A percentile compares a stretch with the other conserved stretches of the same genome.
These are phyloP conservation scores for Lycaena phlaeas DNA, from an alignment of 2,888 invertebrate genomes.

Conservation along the genomic window DNA sequence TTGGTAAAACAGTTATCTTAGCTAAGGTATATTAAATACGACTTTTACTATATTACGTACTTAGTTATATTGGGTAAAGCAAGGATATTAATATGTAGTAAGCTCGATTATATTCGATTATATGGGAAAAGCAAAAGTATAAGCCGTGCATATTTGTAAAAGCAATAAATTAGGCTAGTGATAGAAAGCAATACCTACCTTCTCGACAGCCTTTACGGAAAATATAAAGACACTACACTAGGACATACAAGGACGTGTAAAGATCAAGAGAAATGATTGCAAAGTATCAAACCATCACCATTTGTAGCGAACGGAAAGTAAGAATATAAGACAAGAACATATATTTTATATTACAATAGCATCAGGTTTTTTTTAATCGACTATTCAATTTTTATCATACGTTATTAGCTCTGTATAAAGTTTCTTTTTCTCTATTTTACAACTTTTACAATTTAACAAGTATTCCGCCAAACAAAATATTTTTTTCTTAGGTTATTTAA, in stretches of 20 bases:
- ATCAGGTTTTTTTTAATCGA: neutral
- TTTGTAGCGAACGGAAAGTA: slow-evolving; percentile 34
- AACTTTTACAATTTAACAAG: too few relatives aligned
- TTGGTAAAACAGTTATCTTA: too few relatives aligned
- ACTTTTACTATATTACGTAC: neutral
- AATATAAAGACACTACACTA: slow-evolving; percentile 14
- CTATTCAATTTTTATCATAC: too few relatives aligned
- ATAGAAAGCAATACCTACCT: slow-evolving; percentile 51
- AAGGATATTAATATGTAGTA: slow-evolving; percentile 1
- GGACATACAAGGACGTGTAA: slow-evolving; percentile 25
- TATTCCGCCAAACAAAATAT: too few relatives aligned
- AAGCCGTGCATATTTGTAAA: slow-evolving; percentile 31
- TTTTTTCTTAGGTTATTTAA: too few relatives aligned
- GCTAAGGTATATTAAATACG: neutral
- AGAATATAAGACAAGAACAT: neutral
- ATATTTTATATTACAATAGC: neutral
- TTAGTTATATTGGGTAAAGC: neutral
- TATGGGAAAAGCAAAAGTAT: slow-evolving; percentile 14
- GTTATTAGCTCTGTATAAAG: too few relatives aligned
- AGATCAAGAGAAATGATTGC: slow-evolving; percentile 31
- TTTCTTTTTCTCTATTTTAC: too few relatives aligned
- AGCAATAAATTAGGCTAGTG: slow-evolving; percentile 32
- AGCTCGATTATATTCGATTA: slow-evolving; percentile 2
- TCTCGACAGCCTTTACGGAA: slow-evolving; percentile 37
- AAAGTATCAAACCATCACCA: slow-evolving; percentile 70